Percentiles rank a stretch among this genome's conserved stretches.
Conservation (phyloP, 2,113 vertebrate species). For the Sinocyclocheilus anophthalmus region DNA sequence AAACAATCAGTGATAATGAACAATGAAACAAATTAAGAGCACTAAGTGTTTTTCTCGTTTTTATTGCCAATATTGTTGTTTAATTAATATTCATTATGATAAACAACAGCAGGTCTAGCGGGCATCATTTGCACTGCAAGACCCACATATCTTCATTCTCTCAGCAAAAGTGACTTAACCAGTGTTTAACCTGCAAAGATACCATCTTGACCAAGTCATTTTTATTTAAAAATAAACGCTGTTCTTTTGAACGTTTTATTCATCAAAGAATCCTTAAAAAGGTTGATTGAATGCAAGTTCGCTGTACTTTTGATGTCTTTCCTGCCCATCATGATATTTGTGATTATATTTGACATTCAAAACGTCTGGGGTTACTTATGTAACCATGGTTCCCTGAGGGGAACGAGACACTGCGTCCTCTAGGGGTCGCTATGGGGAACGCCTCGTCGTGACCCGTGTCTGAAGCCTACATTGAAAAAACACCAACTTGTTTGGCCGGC, state of each 20-base stretch:
- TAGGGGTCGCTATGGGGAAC: too few relatives aligned
- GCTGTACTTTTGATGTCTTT: background rate
- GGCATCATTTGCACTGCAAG: background rate
- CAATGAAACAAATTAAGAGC: conserved; percentile 2
- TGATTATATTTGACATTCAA: conserved; percentile 10
- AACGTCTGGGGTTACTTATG: background rate
- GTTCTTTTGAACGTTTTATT: background rate
- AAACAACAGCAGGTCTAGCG: background rate
- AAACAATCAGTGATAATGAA: background rate
- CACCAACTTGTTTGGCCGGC: too few relatives aligned
- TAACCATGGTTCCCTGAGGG: too few relatives aligned
- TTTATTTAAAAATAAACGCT: background rate
- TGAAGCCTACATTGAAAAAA: too few relatives aligned
- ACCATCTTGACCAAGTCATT: background rate
- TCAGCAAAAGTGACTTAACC: background rate
- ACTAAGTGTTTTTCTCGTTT: background rate
- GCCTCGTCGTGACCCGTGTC: too few relatives aligned
- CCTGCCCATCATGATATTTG: background rate
- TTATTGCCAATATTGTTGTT: conserved; percentile 7
- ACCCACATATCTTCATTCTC: background rate
- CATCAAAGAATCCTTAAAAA: background rate
- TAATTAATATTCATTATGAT: conserved; percentile 10
- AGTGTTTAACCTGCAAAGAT: background rate
- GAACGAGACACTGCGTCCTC: too few relatives aligned
- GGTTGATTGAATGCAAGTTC: background rate